Evolutionary conservation across 1,140 invertebrate genomes (phyloP), one percentile per base, ranked within the genome.

Genomic region (Homalodisca vitripennis): DNA sequence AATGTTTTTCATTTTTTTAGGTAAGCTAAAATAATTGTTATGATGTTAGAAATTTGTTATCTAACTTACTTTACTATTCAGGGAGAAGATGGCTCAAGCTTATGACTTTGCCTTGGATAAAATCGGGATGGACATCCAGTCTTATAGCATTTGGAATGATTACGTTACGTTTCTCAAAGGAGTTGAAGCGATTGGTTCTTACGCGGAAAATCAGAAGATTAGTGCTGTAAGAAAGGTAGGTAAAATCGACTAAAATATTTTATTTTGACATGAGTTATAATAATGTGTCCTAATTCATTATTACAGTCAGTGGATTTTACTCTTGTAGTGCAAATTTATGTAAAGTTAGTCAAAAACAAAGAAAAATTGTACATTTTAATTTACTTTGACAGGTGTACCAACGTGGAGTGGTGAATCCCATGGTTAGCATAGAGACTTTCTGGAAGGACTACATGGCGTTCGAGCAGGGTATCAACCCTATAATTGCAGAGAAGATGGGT

Each of bases 61-160:
- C n/a, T n/a, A n/a, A n/a, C n/a, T n/a, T n/a, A n/a, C n/a, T n/a
- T n/a, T n/a, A n/a, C n/a, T n/a, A n/a, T 41, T 57, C 80, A 98
- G 97, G 77, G 97, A 99, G 80, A 99, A 98, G 84, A 98, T 99
- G 93, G 97, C 97, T 0, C 95, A 99, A 81, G 97, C 98, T 0
- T 99, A 98, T 79, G 98, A 99, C 81, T 99, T 99, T 84, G 97
- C 98, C 0, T 80, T 99, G 67, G 98, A 99, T 70, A 99, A 99
- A 82, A 98, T 99, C 76, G 98, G 98, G 1, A 92, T 98, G 88
- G 97, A 99, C 76, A 93, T 97, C 72, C 92, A 95, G 80, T 97
- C 96, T 0, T 97, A 94, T 78, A 89, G 91, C 26, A 93, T 99
- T 71, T 98, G 96, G 96, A 94, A 94, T 76, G 98, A 99, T 79